A percentile compares a stretch with the other conserved stretches of the same genome.
These are phyloP conservation scores for Barbus barbus DNA, from an alignment of 2,113 vertebrate genomes.

Conservation along the genomic window DNA sequence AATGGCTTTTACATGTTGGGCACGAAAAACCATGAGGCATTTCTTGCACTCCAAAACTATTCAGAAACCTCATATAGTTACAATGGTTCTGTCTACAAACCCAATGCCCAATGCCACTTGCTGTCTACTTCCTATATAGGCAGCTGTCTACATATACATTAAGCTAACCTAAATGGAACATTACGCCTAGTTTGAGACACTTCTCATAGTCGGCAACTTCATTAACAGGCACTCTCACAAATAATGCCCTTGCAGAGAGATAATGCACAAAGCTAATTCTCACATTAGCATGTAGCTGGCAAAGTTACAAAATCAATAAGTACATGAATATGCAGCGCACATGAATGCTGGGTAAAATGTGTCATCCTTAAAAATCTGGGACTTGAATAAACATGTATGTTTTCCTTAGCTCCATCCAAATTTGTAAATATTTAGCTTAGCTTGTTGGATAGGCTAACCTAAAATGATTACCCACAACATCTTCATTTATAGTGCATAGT, in stretches of 20 bases:
- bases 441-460: not conserved
- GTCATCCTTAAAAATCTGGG: not conserved
- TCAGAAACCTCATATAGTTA: not conserved
- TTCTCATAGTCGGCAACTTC: not conserved
- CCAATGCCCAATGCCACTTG: not conserved
- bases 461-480: not conserved
- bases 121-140: not conserved
- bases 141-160: not conserved
- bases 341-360: not conserved
- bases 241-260: not conserved
- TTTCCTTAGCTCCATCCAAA: not conserved
- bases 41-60: slow-evolving; percentile 6
- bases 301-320: not conserved
- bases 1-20: not conserved
- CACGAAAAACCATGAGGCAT: not conserved
- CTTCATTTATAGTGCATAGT: not conserved
- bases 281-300: not conserved
- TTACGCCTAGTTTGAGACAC: not conserved
- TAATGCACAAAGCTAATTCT: not conserved
- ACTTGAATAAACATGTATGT: not conserved
- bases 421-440: not conserved
- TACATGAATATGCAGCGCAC: not conserved
- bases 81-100: not conserved
- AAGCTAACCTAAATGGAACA: not conserved
- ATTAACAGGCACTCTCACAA: not conserved